Evolutionary conservation across 2,888 invertebrate species (phyloP).

Genomic region (Phengaris arion): DNA sequence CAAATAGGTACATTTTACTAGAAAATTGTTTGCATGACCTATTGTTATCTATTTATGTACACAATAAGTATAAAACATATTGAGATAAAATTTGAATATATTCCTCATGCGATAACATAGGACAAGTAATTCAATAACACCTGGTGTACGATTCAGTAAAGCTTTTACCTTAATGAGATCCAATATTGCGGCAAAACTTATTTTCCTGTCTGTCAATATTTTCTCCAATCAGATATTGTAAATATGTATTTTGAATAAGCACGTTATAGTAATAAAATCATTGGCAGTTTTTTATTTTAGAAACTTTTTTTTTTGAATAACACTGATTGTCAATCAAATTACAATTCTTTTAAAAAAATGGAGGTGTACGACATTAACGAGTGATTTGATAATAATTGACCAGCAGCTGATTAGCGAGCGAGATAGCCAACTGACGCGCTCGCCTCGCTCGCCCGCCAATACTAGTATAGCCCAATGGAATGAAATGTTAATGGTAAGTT

Average conservation of each 20-base stretch:
- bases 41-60: too few relatives aligned
- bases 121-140: conserved; percentile 11
- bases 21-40: too few relatives aligned
- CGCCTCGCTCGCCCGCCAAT: conserved; percentile 53
- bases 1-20: too few relatives aligned
- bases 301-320: too few relatives aligned
- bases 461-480: conserved; percentile 55
- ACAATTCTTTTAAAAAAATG: neutral
- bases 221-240: conserved; percentile 9
- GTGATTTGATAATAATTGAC: conserved; percentile 43
- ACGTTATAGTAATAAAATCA: too few relatives aligned
- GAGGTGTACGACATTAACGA: conserved; percentile 35
- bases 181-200: conserved; percentile 11
- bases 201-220: conserved; percentile 9
- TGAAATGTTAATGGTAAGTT: conserved; percentile 60
- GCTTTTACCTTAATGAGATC: conserved; percentile 14
- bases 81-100: neutral
- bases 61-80: conserved; percentile 2
- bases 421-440: conserved; percentile 68
- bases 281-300: too few relatives aligned
- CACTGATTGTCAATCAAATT: too few relatives aligned
- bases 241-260: neutral
- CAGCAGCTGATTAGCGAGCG: conserved; percentile 57
- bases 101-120: neutral
- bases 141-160: conserved; percentile 4